Base-by-base conservation (phyloP, 92 coral and sea anemone genomes). In the Porites cylindrica region DNA sequence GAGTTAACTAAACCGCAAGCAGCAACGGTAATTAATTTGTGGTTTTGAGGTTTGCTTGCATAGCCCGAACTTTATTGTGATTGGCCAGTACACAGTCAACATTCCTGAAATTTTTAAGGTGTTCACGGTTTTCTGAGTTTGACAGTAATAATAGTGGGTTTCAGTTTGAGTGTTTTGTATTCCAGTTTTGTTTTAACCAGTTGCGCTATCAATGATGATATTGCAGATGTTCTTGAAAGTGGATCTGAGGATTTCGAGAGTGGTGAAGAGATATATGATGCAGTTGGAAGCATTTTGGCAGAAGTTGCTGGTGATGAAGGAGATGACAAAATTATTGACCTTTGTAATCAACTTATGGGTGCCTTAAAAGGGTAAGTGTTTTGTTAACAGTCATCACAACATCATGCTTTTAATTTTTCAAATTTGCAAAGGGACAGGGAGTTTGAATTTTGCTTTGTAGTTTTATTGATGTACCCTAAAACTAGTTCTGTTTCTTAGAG, bases 181-280 rank as follows among this genome's bases (percentile, higher is more conserved):
- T 11, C 20, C 32, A 70, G 56, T 21, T 10, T 32, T 74, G 78
- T 51, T 74, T 52, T 60, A 50, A 9, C 52, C 7, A 10, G 20
- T 38, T 38, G 0, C 6, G 47, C n/a, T 62, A 16, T 62, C 32
- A 56, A 56, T 69, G 29, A 32, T 38, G 47, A 38, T 19, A 11
- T 26, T 51, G 51, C 82, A 95, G 98, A 93, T 77, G 86, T 95
- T 63, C 86, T 95, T 47, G 90, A 92, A 38, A 90, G 91, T 79
- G 88, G 88, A 50, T 69, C 85, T 20, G 98, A 95, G 23, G 98
- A 95, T 77, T 95, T 95, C 86, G 96, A 90, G 86, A 93, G 83
- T 89, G 96, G 94, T 6, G 90, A 91, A 3, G 98, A 95, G 69
- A 86, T 95, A 54, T 80, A 88, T 76, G 96, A 95, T 79, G 98